Evolutionary conservation across 2,113 vertebrate species (phyloP).

Genomic region (Arenaria interpres): DNA sequence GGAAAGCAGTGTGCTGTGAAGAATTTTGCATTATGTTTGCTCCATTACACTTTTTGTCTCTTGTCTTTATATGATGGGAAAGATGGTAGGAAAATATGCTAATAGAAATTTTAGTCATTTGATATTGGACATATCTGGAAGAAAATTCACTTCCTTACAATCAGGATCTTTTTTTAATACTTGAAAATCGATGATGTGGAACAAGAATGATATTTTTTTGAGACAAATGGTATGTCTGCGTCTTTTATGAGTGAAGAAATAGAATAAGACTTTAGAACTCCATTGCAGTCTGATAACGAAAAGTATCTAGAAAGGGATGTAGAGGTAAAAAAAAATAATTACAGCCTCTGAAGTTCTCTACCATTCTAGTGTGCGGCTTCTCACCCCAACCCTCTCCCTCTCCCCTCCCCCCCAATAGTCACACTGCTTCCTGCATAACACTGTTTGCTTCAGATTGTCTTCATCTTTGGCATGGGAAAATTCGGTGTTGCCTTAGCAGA

Average conservation of each 20-base stretch:
- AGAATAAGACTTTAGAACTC: neutral
- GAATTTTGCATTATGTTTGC: conserved; percentile 14
- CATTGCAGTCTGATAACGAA: neutral
- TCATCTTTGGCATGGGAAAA: neutral
- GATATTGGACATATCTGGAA: neutral
- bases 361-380: neutral
- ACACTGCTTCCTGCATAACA: neutral
- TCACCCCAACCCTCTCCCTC: neutral
- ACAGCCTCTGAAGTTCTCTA: neutral
- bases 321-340: neutral
- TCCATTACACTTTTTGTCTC: neutral
- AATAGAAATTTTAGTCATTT: neutral
- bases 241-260: neutral
- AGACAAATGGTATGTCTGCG: neutral
- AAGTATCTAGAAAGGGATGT: neutral
- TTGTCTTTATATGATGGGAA: neutral
- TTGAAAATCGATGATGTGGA: neutral
- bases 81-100: neutral
- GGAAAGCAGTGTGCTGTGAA: neutral
- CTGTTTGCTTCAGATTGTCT: neutral
- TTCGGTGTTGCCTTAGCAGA: neutral
- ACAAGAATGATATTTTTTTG: neutral
- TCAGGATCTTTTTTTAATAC: neutral
- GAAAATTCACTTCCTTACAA: neutral
- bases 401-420: no score